These are phyloP conservation scores for Varanus komodoensis DNA, from an alignment of 2,113 vertebrate genomes.

Conservation along the genomic window DNA sequence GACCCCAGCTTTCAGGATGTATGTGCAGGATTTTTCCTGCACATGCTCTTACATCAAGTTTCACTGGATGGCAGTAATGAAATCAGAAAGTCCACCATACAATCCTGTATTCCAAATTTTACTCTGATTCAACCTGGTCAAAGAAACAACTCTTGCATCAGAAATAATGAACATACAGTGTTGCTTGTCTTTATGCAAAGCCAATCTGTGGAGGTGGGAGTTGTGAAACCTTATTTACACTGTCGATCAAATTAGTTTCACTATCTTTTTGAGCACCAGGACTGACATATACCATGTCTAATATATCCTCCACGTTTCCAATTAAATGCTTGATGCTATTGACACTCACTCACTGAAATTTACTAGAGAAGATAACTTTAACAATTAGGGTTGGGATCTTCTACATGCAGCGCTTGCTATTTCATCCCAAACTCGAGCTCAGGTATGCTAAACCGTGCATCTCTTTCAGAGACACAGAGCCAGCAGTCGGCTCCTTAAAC, in stretches of 20 bases:
- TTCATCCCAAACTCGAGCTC: neutral
- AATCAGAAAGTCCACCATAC: neutral
- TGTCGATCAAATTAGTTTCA: conserved; percentile 37
- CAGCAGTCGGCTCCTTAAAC: neutral
- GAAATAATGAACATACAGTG: neutral
- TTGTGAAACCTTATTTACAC: neutral
- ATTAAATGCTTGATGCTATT: neutral
- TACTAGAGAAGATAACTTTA: neutral
- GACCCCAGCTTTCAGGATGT: neutral
- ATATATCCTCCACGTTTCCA: conserved; percentile 14
- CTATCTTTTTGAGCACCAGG: conserved; percentile 3
- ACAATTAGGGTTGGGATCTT: neutral
- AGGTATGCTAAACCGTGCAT: neutral
- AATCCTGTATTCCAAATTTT: neutral
- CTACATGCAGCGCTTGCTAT: neutral
- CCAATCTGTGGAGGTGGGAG: neutral
- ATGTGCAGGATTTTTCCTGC: neutral
- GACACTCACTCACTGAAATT: neutral
- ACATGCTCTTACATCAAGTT: neutral
- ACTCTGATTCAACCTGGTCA: neutral
- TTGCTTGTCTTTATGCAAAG: neutral
- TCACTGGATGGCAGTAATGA: neutral
- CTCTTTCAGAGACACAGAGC: neutral
- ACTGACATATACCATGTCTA: neutral
- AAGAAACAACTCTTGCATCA: neutral